Evolutionary conservation across 2,888 invertebrate species (phyloP), one percentile per base, ranked within the genome.

Genomic region (Galerucella nymphaeae): DNA sequence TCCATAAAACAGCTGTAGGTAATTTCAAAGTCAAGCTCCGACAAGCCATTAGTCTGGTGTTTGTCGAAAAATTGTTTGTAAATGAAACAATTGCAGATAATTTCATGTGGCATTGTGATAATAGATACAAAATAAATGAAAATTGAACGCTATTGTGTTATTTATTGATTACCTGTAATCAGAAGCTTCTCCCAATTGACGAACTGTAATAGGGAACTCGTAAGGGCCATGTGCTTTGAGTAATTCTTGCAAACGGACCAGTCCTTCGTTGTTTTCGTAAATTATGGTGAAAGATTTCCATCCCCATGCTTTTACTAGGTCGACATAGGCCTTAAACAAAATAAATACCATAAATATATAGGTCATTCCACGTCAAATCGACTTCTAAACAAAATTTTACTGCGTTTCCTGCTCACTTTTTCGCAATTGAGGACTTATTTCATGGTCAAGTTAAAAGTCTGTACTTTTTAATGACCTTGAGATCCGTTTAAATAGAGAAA

Each of bases 281-380:
- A 98, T 94, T 81, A 98, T 96, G 38, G 97, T 97, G 85, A 97
- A 97, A n/a, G 94, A 93, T 85, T 94, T 95, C 98, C 98, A 98
- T 74, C 94, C 95, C 93, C 96, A 94, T 2, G 93, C 92, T 84
- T 93, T 91, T 55, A 98, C 95, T 76, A 97, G 89, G 87, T 96
- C 96, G 77, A 96, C 95, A 86, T 96, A 97, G 23, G 96, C 96
- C 95, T 96, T 87, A 67, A 81, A 80, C 72, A 78, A 72, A 57
- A 18, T 53, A 38, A 55, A 14, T 14, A 14, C 45, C 11, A 45
- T 45, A 45, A 13, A 14, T 45, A 13, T 45, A 45, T 45, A 0
- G 13, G 1, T 1, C 5, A 42, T 42, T 42, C 1, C 42, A 13
- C 13, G 42, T 42, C 13, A 11, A 42, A 23, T 23, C 23, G 23